phyloP scores from a whole-genome alignment of 2,888 invertebrate species.

The Xestia c-nigrum region DNA sequence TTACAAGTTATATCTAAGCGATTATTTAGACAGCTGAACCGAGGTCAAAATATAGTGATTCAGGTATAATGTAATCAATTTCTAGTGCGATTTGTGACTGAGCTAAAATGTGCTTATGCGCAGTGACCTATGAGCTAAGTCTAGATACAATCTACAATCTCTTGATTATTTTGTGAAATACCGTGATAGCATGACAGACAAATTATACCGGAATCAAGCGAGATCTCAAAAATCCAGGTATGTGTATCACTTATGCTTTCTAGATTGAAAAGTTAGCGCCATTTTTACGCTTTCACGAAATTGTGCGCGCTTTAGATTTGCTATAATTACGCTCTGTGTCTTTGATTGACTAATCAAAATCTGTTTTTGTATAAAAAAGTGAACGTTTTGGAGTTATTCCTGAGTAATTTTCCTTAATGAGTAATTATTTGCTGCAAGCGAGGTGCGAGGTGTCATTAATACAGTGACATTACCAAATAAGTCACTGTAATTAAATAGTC shows the following conservation, averaged over 20 bases:
- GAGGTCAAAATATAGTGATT: conserved; percentile 30
- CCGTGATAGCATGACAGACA: conserved; percentile 34
- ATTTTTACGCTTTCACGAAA: conserved; percentile 55
- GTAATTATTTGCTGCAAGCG: conserved; percentile 1
- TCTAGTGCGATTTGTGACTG: conserved; percentile 25
- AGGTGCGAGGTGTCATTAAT: conserved; percentile 9
- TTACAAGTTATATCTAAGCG: neutral
- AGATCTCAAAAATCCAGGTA: conserved; percentile 37
- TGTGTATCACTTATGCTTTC: conserved; percentile 62
- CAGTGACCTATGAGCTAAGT: conserved; percentile 9
- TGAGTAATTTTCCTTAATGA: conserved; percentile 39
- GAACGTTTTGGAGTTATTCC: neutral
- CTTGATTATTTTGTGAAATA: conserved; percentile 26
- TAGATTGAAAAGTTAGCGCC: conserved; percentile 47
- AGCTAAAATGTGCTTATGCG: conserved; percentile 9
- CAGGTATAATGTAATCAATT: conserved; percentile 15
- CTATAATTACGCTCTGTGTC: conserved; percentile 22
- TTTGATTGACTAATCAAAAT: conserved; percentile 37
- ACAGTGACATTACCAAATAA: conserved; percentile 31
- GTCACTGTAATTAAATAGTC: conserved; percentile 22
- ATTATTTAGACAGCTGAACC: conserved; percentile 20
- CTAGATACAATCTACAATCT: conserved; percentile 17
- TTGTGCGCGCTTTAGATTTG: conserved; percentile 21
- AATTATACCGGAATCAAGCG: conserved; percentile 30
- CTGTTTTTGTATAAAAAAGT: conserved; percentile 1